Conservation (phyloP, 2,797 vertebrate species). For the Xyrichtys novacula region DNA sequence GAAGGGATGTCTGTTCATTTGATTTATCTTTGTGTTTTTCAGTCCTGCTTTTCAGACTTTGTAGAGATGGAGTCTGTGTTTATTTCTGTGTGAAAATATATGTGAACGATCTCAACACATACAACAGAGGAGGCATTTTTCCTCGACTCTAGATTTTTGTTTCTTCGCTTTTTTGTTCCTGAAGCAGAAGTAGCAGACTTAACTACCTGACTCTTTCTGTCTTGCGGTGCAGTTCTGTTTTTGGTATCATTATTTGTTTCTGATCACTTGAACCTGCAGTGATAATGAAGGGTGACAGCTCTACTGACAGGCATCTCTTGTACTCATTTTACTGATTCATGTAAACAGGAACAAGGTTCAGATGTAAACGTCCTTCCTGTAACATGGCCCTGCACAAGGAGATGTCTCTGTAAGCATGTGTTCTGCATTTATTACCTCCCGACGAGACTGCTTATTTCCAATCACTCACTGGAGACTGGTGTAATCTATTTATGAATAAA, state of each 20-base stretch:
- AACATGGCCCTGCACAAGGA: conserved; percentile 54
- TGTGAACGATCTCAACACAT: conserved; percentile 22
- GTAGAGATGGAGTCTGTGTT: conserved; percentile 1
- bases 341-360: conserved; percentile 39
- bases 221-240: conserved; percentile 25
- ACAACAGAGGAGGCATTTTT: not conserved
- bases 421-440: conserved; percentile 76
- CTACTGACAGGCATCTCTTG: conserved; percentile 22
- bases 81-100: conserved; percentile 10
- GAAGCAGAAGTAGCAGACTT: conserved; percentile 53
- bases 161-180: conserved; percentile 13
- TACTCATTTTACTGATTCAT: conserved; percentile 23
- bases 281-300: conserved; percentile 7
- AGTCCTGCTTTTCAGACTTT: conserved; percentile 22
- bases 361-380: conserved; percentile 48
- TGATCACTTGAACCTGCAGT: conserved; percentile 12
- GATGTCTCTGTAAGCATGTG: conserved; percentile 75
- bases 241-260: conserved; percentile 13
- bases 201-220: conserved; percentile 38
- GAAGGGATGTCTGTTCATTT: not conserved
- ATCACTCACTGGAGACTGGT: conserved; percentile 64
- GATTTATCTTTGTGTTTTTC: not conserved
- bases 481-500: conserved; percentile 78
- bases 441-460: conserved; percentile 66
- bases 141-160: conserved; percentile 28